These are phyloP conservation scores for Osmerus mordax DNA, from an alignment of 2,113 vertebrate species.

Conservation along the genomic window DNA sequence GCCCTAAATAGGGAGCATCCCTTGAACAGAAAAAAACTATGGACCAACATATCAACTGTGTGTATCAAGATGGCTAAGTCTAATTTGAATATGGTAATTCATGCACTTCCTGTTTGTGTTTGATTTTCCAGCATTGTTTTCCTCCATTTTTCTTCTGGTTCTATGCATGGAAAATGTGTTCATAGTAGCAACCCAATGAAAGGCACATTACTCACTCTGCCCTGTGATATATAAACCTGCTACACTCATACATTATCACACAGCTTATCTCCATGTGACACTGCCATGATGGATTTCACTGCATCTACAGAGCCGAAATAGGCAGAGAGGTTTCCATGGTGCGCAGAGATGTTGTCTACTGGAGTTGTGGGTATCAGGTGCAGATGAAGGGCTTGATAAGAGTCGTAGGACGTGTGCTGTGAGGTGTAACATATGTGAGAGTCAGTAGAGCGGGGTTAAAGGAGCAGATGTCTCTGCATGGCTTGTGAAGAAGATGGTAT, in stretches of 20 bases:
- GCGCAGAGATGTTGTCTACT: neutral
- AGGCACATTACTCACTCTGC: neutral
- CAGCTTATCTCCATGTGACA: neutral
- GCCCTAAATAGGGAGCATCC: constrained; percentile 29
- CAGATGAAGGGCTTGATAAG: neutral
- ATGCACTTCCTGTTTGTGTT: neutral
- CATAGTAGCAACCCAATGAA: neutral
- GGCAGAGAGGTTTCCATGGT: neutral
- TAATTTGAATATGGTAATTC: neutral
- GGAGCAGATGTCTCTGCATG: neutral
- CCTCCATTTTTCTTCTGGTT: neutral
- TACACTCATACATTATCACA: neutral
- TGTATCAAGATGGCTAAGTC: neutral
- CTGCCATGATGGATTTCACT: neutral
- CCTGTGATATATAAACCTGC: neutral
- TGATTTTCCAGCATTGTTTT: neutral
- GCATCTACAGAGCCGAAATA: neutral
- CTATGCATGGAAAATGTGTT: neutral
- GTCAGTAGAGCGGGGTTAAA: neutral
- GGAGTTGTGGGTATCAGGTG: constrained; percentile 5
- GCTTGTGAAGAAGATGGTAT: neutral
- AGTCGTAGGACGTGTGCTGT: neutral
- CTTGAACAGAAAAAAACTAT: neutral
- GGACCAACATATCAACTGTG: neutral
- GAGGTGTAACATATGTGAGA: neutral